Base-by-base conservation (phyloP, 2,113 vertebrate genomes). In the Acanthochromis polyacanthus region DNA sequence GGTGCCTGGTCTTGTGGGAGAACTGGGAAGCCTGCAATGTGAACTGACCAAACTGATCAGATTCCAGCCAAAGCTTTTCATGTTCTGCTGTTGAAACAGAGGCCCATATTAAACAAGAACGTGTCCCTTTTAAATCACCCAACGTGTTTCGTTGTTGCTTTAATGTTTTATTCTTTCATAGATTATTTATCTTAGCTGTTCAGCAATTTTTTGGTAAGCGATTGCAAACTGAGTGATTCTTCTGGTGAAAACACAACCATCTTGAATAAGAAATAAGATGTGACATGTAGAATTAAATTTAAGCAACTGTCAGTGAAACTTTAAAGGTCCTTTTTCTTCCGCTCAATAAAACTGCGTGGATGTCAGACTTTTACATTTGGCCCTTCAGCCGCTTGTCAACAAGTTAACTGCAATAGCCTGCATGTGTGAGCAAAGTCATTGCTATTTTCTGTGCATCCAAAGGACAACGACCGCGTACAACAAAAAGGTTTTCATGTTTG, bases 1-100 rank as follows among this genome's bases (percentile, higher is more conserved):
- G 80, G 75, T 90, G 56, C 71, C 50, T 19, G 81, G 85, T 83
- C 84, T 91, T 67, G 32, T 76, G 91, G 93, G 93, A 86, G 78
- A 87, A 78, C 70, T 80, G 74, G 80, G 75, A 67, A 88, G 71
- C 65, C 70, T 72, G 71, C 25, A n/a, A 45, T 71, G 71, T 74
- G 62, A 80, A 75, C 81, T 73, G 66, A 68, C 61, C 74, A 40
- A 79, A 74, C 56, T 61, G 40, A 78, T 62, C 80, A 23, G 17
- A 70, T 48, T 63, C 60, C 38, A 22, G 65, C 53, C 69, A 45
- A 1, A 53, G 32, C 15, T 2, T 58, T 67, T 71, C 43, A 25
- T 48, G 6, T 25, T 56, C 32, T 53, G 56, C 12, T 48, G 76
- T 61, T 69, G 40, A 60, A 59, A 71, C 10, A n/a, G n/a, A 50